Evolutionary conservation across 2,797 vertebrate species (phyloP), one percentile per base, ranked within the genome.

Genomic region (Geotrypetes seraphini): DNA sequence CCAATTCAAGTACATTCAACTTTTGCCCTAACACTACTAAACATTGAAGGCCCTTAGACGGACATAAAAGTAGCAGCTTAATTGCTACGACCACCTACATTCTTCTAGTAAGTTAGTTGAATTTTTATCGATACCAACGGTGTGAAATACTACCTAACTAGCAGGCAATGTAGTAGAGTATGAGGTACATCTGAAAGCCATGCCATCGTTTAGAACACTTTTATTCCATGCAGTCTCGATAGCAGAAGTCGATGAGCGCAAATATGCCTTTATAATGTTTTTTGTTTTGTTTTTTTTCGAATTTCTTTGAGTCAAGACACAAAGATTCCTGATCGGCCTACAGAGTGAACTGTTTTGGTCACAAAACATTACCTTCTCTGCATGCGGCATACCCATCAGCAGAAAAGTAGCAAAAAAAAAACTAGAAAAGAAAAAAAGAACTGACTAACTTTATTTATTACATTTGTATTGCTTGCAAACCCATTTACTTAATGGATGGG

Each of bases 401-500:
- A 78, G 71, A 78, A 71, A 76, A 73, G 75, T 73, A 68, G 81
- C 71, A 83, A n/a, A n/a, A n/a, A n/a, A n/a, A n/a, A n/a, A n/a
- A n/a, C n/a, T n/a, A n/a, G n/a, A n/a, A n/a, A n/a, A n/a, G n/a
- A n/a, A n/a, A 64, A 71, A 78, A 79, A 66, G 60, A 69, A 64
- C 66, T 50, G 58, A 63, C 64, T 69, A 74, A 79, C 80, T 81
- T 86, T 84, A 83, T 84, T 79, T 81, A 85, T 87, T 83, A 79
- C 81, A 78, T 83, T 87, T 85, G 73, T 72, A 78, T 74, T 76
- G 75, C 82, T 84, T 78, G 78, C 73, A 80, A 86, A 87, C 75
- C 84, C 84, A 92, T 92, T 91, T 86, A 86, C 75, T 84, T 89
- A 91, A 95, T 89, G 81, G 84, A 90, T 91, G 85, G 79, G 72